phyloP scores from a whole-genome alignment of 2,113 vertebrate genomes.

The Chamaea fasciata region DNA sequence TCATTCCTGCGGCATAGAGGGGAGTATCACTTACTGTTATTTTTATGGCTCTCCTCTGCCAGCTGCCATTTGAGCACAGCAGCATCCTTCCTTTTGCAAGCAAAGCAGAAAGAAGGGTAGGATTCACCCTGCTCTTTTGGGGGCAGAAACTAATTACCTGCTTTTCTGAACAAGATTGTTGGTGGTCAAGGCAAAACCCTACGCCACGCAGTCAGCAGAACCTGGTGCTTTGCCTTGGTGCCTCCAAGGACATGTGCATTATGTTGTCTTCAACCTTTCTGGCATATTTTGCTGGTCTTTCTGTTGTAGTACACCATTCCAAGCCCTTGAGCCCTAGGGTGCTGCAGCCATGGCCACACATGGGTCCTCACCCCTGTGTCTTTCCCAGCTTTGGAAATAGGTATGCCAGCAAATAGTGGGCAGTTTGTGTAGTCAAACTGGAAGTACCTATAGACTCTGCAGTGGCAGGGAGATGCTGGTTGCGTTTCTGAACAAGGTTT shows the following conservation, averaged over 20 bases:
- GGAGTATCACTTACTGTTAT: not conserved
- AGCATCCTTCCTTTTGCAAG: not conserved
- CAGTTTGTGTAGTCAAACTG: not conserved
- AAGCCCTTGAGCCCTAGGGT: not conserved
- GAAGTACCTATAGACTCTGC: not conserved
- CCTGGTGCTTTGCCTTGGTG: not conserved
- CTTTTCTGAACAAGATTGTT: not conserved
- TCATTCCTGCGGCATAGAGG: not conserved
- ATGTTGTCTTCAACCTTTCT: not conserved
- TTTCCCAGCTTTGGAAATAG: not conserved
- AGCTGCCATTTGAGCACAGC: not conserved
- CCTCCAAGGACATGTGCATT: not conserved
- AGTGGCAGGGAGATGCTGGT: not conserved
- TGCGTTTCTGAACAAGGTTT: not conserved
- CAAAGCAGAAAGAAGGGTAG: not conserved
- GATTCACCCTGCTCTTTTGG: not conserved
- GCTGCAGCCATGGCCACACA: not conserved
- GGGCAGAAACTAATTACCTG: not conserved
- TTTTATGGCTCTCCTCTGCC: not conserved
- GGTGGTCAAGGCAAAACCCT: not conserved
- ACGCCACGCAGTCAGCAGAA: not conserved
- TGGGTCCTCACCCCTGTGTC: rapidly evolving
- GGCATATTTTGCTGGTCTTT: not conserved
- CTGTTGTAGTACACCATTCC: not conserved
- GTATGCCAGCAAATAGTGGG: not conserved